A percentile compares a stretch with the other conserved stretches of the same genome.
These are phyloP conservation scores for Hoplodrina ambigua DNA, from an alignment of 2,888 invertebrate species.

Conservation along the genomic window DNA sequence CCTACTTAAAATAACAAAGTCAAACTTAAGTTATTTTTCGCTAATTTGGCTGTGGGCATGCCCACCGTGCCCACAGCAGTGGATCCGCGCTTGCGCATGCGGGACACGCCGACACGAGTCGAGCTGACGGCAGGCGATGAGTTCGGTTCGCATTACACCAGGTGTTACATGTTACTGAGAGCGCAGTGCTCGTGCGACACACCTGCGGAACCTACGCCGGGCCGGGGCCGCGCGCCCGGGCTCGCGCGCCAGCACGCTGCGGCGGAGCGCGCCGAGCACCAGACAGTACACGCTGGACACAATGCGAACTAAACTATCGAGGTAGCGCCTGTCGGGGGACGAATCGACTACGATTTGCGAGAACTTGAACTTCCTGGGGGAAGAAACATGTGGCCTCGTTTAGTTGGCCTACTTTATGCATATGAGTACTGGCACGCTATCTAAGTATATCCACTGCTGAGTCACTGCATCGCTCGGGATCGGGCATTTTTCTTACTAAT, in stretches of 20 bases:
- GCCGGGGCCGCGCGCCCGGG: conserved; percentile 61
- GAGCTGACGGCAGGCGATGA: conserved; percentile 58
- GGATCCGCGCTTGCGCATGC: too few species aligned
- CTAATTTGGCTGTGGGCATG: too few species aligned
- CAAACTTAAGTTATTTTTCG: too few species aligned
- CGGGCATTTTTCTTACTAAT: not conserved
- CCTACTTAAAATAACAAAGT: too few species aligned
- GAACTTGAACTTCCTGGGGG: conserved; percentile 85
- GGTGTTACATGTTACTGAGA: conserved; percentile 57
- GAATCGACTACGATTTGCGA: conserved; percentile 79
- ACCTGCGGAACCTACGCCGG: conserved; percentile 79
- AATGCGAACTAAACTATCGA: conserved; percentile 84
- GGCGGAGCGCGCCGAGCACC: conserved; percentile 72
- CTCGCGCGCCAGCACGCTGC: conserved; percentile 64
- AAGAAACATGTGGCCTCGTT: conserved; percentile 64
- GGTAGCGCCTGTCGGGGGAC: conserved; percentile 65
- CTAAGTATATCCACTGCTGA: not conserved
- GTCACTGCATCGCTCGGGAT: not conserved
- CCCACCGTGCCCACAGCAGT: too few species aligned
- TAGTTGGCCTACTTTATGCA: conserved; percentile 27
- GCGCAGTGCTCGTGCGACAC: conserved; percentile 58
- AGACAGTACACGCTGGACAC: conserved; percentile 76
- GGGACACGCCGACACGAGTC: conserved; percentile 2
- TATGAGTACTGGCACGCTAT: conserved; percentile 5
- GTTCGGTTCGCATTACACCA: conserved; percentile 80